These are phyloP conservation scores for Smittia sp. DNA, from an alignment of 2,888 invertebrate species.

Conservation along the genomic window DNA sequence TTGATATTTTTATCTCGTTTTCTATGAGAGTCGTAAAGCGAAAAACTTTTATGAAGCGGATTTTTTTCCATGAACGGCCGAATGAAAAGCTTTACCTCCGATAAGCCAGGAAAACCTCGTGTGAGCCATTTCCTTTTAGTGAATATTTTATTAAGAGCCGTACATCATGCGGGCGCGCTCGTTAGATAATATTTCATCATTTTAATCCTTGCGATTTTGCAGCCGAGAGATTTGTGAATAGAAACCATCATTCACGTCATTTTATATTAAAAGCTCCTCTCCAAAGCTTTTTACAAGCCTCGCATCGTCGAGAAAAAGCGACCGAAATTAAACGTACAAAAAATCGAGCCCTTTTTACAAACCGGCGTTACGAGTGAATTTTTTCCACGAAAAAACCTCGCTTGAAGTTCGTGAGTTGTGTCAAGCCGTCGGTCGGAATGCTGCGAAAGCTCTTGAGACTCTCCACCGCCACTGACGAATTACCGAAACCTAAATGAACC, in stretches of 20 bases:
- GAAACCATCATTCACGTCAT: background rate
- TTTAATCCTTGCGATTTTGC: conserved; percentile 33
- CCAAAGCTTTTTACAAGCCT: background rate
- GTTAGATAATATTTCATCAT: conserved; percentile 34
- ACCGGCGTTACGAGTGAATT: background rate
- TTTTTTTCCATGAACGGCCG: background rate
- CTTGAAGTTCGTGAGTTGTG: background rate
- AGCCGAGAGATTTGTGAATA: background rate
- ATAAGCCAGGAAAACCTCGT: no score
- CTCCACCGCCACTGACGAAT: background rate
- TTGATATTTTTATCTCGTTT: conserved; percentile 1
- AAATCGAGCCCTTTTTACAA: no score
- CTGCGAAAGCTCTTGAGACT: background rate
- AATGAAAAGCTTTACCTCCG: no score
- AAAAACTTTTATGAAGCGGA: background rate
- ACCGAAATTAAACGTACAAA: background rate
- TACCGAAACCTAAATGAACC: background rate
- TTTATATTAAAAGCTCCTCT: background rate
- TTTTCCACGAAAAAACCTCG: background rate
- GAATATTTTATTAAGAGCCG: conserved; percentile 36
- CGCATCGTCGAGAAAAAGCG: background rate
- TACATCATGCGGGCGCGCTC: conserved; percentile 13
- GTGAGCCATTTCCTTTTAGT: background rate
- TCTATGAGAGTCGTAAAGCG: background rate
- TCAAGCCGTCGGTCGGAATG: background rate